Base-by-base conservation (phyloP, 2,888 invertebrate genomes). In the Cephus spinipes region DNA sequence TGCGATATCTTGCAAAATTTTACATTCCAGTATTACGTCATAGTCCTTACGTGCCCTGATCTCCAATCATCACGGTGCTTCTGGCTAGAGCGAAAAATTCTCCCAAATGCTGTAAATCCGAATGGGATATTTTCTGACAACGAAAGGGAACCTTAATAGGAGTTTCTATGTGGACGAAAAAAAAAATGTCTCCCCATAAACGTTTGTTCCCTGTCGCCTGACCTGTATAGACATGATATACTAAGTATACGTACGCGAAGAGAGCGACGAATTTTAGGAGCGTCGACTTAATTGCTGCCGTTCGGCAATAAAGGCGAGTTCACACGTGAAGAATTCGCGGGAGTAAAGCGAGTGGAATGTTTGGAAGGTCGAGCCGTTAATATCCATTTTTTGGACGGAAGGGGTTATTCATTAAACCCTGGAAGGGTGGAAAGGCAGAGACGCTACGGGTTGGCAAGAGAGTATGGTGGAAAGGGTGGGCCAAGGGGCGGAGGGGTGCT, bases 351-450 rank as follows among this genome's bases (percentile, higher is more conserved):
- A 33, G 55, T 75, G n/a, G 31, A 76, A 79, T 79, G 76, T 76
- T 55, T 75, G 32, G 31, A 33, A 55, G 73, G n/a, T 31, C 79
- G 80, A 76, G 68, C 79, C 81, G 81, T 84, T 85, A 82, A 80
- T 83, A 85, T 83, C 81, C 80, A 82, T 78, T 77, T 81, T 80
- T 79, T 79, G 40, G 73, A 75, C 79, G 78, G 32, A 40, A 15
- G 73, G 77, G 55, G 55, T 77, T 81, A 81, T 82, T 86, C 84
- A 85, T 86, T 86, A 84, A 87, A 79, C 76, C 74, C 31, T 55
- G 23, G 23, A 23, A 55, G 55, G 55, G 55, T 55, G 23, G 55
- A 23, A 23, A 23, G 55, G 55, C 55, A 55, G 55, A 55, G 55
- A 55, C 55, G 55, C 23, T 55, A 9, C 23, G 55, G 55, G 55